These are phyloP conservation scores for Saturnia japonica DNA, from an alignment of 2,888 invertebrate species.

Conservation along the genomic window DNA sequence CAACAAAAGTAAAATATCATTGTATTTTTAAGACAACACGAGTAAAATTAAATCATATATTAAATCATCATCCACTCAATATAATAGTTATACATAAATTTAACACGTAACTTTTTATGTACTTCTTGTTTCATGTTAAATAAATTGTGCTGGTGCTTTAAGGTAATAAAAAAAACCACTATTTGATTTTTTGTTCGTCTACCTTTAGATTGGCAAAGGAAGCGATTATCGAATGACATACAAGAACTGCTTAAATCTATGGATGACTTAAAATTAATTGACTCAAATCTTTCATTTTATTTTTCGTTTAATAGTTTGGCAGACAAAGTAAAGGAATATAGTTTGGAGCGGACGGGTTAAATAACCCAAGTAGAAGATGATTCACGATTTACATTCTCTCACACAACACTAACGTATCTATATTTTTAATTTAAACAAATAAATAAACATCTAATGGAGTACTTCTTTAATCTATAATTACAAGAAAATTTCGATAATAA, in stretches of 20 bases:
- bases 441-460: slow-evolving; percentile 58
- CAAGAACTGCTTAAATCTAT: slow-evolving; percentile 66
- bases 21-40: slow-evolving; percentile 49
- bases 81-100: neutral
- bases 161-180: slow-evolving; percentile 43
- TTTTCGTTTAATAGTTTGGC: slow-evolving; percentile 54
- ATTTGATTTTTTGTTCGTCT: slow-evolving; percentile 34
- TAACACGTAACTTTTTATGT: neutral
- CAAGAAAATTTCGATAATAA: slow-evolving; percentile 51
- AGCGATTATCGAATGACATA: slow-evolving; percentile 59
- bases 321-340: slow-evolving; percentile 28
- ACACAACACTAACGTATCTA: slow-evolving; percentile 51
- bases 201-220: slow-evolving; percentile 68
- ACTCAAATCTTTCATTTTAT: slow-evolving; percentile 59
- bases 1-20: slow-evolving; percentile 60
- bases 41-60: slow-evolving; percentile 45
- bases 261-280: slow-evolving; percentile 81
- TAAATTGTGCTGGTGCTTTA: slow-evolving; percentile 75
- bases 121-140: slow-evolving; percentile 46
- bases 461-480: slow-evolving; percentile 53
- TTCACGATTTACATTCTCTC: slow-evolving; percentile 68
- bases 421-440: slow-evolving; percentile 46
- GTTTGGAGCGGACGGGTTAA: neutral
- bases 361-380: slow-evolving; percentile 37
- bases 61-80: slow-evolving; percentile 10